Evolutionary conservation across 2,888 invertebrate genomes (phyloP), one percentile per base, ranked within the genome.

Genomic region (Drosophila ezoana): DNA sequence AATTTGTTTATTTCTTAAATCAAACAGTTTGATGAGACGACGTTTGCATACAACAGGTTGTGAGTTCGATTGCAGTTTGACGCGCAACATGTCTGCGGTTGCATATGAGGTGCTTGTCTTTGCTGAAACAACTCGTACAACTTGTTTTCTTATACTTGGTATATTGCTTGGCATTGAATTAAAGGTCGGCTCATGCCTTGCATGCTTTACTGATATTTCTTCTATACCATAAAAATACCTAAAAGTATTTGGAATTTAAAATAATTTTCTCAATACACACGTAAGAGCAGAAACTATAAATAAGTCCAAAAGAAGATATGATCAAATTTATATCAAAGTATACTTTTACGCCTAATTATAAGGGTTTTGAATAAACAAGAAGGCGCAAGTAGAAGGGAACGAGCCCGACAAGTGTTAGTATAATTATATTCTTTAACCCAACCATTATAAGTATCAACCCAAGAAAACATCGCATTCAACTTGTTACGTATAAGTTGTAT

Each of bases 11-110:
- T 11, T 35, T 13, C n/a, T 8, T 13, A 48, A 13, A 8, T 58
- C 10, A 1, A 37, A 20, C 14, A 4, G 43, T 43, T 43, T 6
- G 43, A 52, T 49, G 57, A 48, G 14, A 33, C 8, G 3, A 0
- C n/a, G 32, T 14, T 58, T 18, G 8, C 9, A 4, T 23, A 48
- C 67, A 57, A 72, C 72, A 53, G 44, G 67, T 56, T 61, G 67
- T 18, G 10, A 35, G 20, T 3, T 44, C 23, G 60, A 13, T 45
- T 3, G 11, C 8, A 11, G 44, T 45, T 41, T 11, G 61, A 45
- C 10, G 1, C 10, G 3, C 48, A 49, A 38, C 67, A 49, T 20
- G 57, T 5, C 28, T 28, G 45, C 13, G 0, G 48, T 49, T 67
- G 44, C n/a, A 9, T 14, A n/a, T 33, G 18, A 60, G 60, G 52